phyloP scores from a whole-genome alignment of 1,140 invertebrate genomes.

The Drosophila kurseongensis region DNA sequence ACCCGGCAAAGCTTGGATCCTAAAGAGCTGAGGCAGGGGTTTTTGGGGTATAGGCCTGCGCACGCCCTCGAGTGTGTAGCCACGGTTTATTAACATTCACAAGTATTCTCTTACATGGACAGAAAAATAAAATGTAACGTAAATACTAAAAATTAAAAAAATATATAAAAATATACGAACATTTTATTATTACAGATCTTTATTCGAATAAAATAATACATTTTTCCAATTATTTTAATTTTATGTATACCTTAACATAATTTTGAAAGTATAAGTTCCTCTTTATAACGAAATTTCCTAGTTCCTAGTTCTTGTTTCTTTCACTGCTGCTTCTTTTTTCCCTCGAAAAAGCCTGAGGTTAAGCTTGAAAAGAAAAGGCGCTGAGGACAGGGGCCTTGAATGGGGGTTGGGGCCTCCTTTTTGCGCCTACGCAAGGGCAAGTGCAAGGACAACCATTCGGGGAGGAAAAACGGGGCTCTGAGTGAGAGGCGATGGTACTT shows the following conservation, averaged over 20 bases:
- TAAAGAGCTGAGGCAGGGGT: neutral
- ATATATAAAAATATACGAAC: no score
- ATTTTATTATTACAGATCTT: no score
- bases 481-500: slow-evolving; percentile 24
- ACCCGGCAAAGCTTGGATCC: slow-evolving; percentile 56
- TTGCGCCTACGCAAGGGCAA: slow-evolving; percentile 76
- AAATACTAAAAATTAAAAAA: no score
- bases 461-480: neutral
- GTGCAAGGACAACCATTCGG: slow-evolving; percentile 64
- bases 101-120: slow-evolving; percentile 15
- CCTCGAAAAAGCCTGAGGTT: slow-evolving; percentile 8
- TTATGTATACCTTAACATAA: no score
- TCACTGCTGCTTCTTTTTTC: slow-evolving; percentile 26
- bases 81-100: slow-evolving; percentile 78
- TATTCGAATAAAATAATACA: no score
- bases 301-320: no score
- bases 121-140: neutral
- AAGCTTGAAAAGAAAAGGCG: slow-evolving; percentile 33
- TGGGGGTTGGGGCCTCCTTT: neutral
- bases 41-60: slow-evolving; percentile 40
- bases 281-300: no score
- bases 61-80: slow-evolving; percentile 36
- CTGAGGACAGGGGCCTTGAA: slow-evolving; percentile 2
- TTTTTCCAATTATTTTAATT: no score
- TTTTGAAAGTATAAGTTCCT: no score